These are phyloP conservation scores for Metalampra italica DNA, from an alignment of 2,888 invertebrate genomes.

Conservation along the genomic window DNA sequence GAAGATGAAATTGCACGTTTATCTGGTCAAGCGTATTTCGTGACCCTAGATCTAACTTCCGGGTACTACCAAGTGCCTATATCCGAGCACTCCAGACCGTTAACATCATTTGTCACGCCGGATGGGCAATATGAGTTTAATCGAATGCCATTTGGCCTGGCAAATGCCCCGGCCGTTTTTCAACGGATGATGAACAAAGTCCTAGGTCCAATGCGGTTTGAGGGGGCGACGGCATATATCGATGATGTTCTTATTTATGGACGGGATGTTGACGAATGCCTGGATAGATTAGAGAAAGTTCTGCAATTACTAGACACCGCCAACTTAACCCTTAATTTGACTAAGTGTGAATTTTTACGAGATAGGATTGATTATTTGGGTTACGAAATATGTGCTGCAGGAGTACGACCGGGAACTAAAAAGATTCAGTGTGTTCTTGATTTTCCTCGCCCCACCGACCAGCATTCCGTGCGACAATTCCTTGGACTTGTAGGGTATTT, in stretches of 20 bases:
- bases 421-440: conserved; percentile 13
- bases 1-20: conserved; percentile 19
- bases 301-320: conserved; percentile 11
- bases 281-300: conserved; percentile 19
- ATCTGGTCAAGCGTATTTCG: conserved; percentile 18
- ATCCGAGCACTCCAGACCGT: conserved; percentile 5
- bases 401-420: conserved; percentile 6
- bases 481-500: conserved; percentile 14
- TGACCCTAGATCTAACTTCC: conserved; percentile 13
- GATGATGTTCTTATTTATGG: conserved; percentile 6
- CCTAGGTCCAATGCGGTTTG: conserved; percentile 8
- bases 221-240: conserved; percentile 4
- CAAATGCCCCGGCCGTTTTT: conserved; percentile 9
- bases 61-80: conserved; percentile 21
- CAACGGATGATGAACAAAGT: conserved; percentile 12
- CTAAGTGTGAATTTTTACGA: conserved; percentile 1
- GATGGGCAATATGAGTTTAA: conserved; percentile 12
- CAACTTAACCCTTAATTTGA: conserved; percentile 1
- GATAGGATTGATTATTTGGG: conserved; percentile 1
- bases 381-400: conserved; percentile 10
- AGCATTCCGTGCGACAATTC: conserved; percentile 13
- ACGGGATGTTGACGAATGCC: conserved; percentile 10
- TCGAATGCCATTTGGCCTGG: conserved; percentile 4
- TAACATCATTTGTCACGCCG: conserved; percentile 14
- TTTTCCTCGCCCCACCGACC: conserved; percentile 12